phyloP scores from a whole-genome alignment of 2,888 invertebrate genomes.

The Mesorhabditis spiculigera region DNA sequence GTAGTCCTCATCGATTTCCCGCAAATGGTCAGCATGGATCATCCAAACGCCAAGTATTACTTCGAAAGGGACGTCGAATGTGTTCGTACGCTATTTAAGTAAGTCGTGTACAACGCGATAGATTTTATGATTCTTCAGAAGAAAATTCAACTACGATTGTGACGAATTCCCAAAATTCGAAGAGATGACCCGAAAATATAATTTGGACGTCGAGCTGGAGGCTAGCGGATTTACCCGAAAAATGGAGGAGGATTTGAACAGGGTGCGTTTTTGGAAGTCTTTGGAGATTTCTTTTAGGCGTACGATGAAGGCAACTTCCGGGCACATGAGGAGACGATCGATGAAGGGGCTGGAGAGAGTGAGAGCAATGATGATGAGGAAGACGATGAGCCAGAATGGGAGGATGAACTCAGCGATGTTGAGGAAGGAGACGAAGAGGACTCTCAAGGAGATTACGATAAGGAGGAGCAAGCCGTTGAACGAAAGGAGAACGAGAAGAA shows the following conservation, averaged over 20 bases:
- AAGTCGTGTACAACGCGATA: neutral
- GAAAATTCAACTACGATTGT: constrained; percentile 83
- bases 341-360: constrained; percentile 23
- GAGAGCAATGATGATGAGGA: constrained; percentile 14
- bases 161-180: constrained; percentile 62
- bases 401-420: constrained; percentile 19
- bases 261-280: constrained; percentile 18
- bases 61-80: constrained; percentile 93
- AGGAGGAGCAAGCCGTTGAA: constrained; percentile 19
- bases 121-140: constrained; percentile 70
- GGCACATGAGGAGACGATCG: constrained; percentile 35
- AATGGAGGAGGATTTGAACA: constrained; percentile 54
- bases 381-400: constrained; percentile 18
- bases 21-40: constrained; percentile 94
- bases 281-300: constrained; percentile 29
- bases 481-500: constrained; percentile 24
- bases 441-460: constrained; percentile 12
- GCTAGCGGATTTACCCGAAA: constrained; percentile 84
- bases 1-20: constrained; percentile 93
- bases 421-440: constrained; percentile 17
- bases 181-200: constrained; percentile 68
- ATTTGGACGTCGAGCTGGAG: constrained; percentile 80
- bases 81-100: constrained; percentile 68
- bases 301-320: constrained; percentile 53
- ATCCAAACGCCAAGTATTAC: constrained; percentile 82